phyloP scores from a whole-genome alignment of 2,113 vertebrate species.

The Plecotus auritus region DNA sequence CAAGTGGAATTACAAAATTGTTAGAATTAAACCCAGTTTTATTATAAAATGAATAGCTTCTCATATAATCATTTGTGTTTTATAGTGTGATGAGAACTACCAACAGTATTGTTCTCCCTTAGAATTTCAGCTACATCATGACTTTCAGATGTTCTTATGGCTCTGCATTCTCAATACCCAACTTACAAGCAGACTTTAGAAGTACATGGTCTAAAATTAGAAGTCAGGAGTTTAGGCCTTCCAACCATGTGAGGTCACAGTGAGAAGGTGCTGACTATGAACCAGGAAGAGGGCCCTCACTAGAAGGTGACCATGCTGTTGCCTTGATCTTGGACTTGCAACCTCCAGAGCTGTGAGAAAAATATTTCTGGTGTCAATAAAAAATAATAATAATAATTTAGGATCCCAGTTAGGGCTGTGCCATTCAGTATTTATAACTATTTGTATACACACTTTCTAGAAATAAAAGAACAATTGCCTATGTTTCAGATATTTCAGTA shows the following conservation, averaged over 20 bases:
- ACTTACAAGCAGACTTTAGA: background rate
- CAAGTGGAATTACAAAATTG: background rate
- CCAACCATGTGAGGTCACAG: background rate
- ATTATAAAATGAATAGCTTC: background rate
- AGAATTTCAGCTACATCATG: background rate
- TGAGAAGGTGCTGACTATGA: background rate
- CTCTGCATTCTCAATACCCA: background rate
- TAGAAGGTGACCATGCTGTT: background rate
- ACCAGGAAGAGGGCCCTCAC: background rate
- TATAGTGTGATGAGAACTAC: background rate
- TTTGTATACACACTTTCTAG: background rate
- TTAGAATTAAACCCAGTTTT: slow-evolving; percentile 13
- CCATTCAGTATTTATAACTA: background rate
- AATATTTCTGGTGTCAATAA: background rate
- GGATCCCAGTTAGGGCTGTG: background rate
- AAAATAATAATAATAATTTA: background rate
- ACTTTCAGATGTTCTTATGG: background rate
- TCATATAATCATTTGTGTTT: background rate
- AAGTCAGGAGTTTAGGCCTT: background rate
- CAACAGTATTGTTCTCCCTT: background rate
- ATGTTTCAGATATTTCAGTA: background rate
- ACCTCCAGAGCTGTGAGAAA: background rate
- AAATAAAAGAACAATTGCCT: background rate
- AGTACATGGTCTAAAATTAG: background rate
- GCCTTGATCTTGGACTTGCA: background rate